Percentiles rank a stretch among this genome's conserved stretches.
Conservation (phyloP, 2,888 invertebrate species). For the Epirrhoe alternata region DNA sequence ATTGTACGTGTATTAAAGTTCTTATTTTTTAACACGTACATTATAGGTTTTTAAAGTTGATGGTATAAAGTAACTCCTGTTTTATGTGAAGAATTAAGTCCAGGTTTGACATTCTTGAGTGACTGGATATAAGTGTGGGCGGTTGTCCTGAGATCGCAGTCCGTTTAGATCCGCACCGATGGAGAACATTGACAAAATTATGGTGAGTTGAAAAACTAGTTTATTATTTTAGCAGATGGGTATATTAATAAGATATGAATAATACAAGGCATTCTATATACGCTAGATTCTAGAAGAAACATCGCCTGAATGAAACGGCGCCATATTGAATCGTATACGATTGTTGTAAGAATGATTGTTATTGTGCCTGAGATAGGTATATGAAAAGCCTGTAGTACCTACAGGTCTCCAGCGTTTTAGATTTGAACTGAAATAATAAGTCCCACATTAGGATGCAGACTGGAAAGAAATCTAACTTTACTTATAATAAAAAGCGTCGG, state of each 20-base stretch:
- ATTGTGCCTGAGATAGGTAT: too few relatives aligned
- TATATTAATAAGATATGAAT: slow-evolving; percentile 2
- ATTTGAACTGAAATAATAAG: too few relatives aligned
- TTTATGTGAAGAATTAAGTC: slow-evolving; percentile 77
- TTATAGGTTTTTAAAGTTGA: slow-evolving; percentile 10
- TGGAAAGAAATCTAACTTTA: too few relatives aligned
- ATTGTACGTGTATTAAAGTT: neutral
- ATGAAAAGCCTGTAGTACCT: too few relatives aligned
- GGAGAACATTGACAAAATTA: slow-evolving; percentile 65
- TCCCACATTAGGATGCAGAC: too few relatives aligned
- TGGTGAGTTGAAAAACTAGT: slow-evolving; percentile 70
- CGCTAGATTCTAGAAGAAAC: neutral
- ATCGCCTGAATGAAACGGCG: neutral
- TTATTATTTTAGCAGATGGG: slow-evolving; percentile 33
- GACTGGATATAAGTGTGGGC: slow-evolving; percentile 81
- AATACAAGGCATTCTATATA: neutral
- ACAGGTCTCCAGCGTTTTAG: too few relatives aligned
- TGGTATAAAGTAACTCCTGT: slow-evolving; percentile 60
- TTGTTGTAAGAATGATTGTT: too few relatives aligned
- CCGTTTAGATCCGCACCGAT: slow-evolving; percentile 59
- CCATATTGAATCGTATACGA: too few relatives aligned
- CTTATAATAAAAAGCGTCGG: too few relatives aligned
- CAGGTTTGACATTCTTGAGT: slow-evolving; percentile 75
- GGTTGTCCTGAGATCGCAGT: slow-evolving; percentile 68
- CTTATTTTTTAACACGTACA: neutral